Conservation (phyloP, 2,888 invertebrate genomes). For the Hydriomena furcata region DNA sequence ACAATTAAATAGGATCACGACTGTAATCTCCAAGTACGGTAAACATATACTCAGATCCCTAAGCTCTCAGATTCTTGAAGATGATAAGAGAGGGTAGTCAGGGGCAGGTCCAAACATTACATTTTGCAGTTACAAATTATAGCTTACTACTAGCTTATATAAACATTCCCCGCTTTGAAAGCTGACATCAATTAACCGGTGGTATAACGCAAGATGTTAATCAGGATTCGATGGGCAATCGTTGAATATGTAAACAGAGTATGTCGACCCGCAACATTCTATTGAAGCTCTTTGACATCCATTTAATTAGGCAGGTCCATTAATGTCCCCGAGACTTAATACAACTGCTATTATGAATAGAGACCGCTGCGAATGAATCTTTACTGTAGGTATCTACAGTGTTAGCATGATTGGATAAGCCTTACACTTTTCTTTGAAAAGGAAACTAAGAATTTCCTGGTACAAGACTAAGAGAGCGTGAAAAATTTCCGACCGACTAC, state of each 20-base stretch:
- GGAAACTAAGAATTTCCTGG: too few species aligned
- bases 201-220: slow-evolving; percentile 36
- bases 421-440: too few species aligned
- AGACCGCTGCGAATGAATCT: slow-evolving; percentile 37
- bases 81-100: too few species aligned
- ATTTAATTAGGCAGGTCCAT: slow-evolving; percentile 68
- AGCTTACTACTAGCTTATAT: too few species aligned
- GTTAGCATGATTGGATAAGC: too few species aligned
- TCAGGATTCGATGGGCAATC: slow-evolving; percentile 48
- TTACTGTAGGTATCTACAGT: slow-evolving; percentile 16
- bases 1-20: neutral
- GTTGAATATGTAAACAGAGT: slow-evolving; percentile 45
- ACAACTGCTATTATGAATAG: slow-evolving; percentile 62
- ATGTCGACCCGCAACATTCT: slow-evolving; percentile 17
- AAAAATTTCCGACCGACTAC: too few species aligned
- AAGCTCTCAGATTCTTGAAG: too few species aligned
- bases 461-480: too few species aligned
- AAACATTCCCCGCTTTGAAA: slow-evolving; percentile 20
- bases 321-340: slow-evolving; percentile 56
- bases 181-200: slow-evolving; percentile 31
- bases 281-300: slow-evolving; percentile 46
- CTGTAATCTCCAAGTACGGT: too few species aligned
- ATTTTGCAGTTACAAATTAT: too few species aligned
- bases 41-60: too few species aligned
- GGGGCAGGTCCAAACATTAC: too few species aligned